Evolutionary conservation across 2,797 vertebrate species (phyloP).

Genomic region (Cuculus canorus): DNA sequence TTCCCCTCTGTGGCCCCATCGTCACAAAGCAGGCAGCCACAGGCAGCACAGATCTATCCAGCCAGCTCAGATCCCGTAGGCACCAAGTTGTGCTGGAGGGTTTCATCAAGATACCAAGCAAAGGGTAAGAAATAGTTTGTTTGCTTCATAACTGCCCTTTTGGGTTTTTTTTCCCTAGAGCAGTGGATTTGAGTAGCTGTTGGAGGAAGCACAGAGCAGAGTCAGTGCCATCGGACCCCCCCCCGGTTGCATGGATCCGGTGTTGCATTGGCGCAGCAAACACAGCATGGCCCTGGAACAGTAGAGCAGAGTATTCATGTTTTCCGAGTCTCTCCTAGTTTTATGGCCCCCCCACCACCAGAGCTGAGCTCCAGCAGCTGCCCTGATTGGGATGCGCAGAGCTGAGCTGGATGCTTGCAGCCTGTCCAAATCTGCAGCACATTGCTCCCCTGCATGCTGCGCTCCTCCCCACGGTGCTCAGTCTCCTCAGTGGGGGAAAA

Average conservation of each 20-base stretch:
- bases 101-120: neutral
- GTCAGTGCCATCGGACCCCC: neutral
- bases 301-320: neutral
- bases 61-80: neutral
- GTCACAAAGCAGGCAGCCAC: neutral
- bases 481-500: neutral
- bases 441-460: accelerated
- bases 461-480: neutral
- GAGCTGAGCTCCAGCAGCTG: neutral
- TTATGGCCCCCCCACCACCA: accelerated
- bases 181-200: neutral
- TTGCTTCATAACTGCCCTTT: neutral
- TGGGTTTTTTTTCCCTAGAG: neutral
- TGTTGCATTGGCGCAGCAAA: neutral
- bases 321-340: neutral
- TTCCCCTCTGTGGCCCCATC: neutral
- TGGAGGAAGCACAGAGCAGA: neutral
- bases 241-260: neutral
- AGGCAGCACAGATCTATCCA: neutral
- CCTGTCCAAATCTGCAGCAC: neutral
- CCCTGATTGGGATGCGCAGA: neutral
- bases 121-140: neutral
- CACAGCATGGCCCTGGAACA: neutral
- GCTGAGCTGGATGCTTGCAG: neutral
- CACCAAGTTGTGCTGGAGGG: neutral